Evolutionary conservation across 2,113 vertebrate genomes (phyloP), one percentile per base, ranked within the genome.

Genomic region (Gorsachius goisagi): DNA sequence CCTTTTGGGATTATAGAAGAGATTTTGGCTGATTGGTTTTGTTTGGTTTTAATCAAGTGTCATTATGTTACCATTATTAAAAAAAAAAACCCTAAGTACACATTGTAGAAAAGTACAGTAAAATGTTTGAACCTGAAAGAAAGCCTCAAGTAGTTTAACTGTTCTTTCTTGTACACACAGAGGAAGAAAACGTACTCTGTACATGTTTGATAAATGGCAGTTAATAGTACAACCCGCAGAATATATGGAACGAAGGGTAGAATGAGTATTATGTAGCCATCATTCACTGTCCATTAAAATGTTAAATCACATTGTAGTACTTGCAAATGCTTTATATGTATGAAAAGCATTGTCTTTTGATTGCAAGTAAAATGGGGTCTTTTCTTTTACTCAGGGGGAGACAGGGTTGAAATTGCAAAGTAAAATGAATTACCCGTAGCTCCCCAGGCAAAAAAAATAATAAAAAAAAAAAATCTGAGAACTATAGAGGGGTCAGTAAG

Each of bases 41-140:
- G 69, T 88, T 90, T 95, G 74, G 2, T 97, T 96, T 89, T 89
- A 91, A 93, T 81, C 73, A 77, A 89, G 58, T 72, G 30, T 89
- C 58, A 60, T 95, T 78, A 55, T 60, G 13, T 92, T 92, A 66
- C 47, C 33, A 44, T 78, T 85, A n/a, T 83, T 3, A 67, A 92
- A 30, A 33, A 15, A 4, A 47, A 45, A 35, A 39, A 26, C 0
- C 4, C 33, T 18, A 37, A 78, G 62, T 58, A 62, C 35, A 62
- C 22, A 27, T 13, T 50, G 84, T 93, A 50, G 59, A 62, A 77
- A 90, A 87, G 56, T 74, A 76, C 74, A 81, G 87, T 55, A 64
- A 87, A 80, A 80, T 19, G 19, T 66, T 89, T 52, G 27, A 85
- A 60, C 35, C 14, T 47, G 63, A 32, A 32, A 62, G 71, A 86